Percentiles rank a stretch among this genome's conserved stretches.
Conservation (phyloP, 2,888 invertebrate species). For the Psylliodes chrysocephalus region DNA sequence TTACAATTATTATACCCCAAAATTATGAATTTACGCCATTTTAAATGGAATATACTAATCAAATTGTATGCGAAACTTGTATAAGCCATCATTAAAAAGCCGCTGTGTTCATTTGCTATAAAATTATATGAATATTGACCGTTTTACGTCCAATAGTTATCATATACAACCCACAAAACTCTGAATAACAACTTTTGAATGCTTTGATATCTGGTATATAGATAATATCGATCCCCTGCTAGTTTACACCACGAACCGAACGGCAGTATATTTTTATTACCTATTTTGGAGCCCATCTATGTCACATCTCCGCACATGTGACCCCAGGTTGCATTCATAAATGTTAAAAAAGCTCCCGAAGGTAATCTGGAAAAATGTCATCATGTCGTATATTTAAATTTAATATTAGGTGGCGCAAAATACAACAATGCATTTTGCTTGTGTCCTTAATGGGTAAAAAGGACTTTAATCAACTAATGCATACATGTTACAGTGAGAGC, state of each 20-base stretch:
- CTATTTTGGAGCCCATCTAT: constrained; percentile 61
- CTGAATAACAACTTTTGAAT: constrained; percentile 61
- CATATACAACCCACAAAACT: constrained; percentile 59
- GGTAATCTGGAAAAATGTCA: constrained; percentile 59
- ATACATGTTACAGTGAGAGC: too few relatives aligned
- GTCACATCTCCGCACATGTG: constrained; percentile 60
- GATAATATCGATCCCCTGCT: constrained; percentile 59
- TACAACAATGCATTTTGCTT: constrained; percentile 28
- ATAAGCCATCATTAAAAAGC: constrained; percentile 14
- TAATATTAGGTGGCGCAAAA: constrained; percentile 40
- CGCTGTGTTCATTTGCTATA: constrained; percentile 11
- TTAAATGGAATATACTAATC: background rate
- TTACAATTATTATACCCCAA: too few relatives aligned
- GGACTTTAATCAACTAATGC: constrained; percentile 5
- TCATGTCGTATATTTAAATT: constrained; percentile 53
- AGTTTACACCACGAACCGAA: constrained; percentile 56
- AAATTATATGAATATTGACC: constrained; percentile 44
- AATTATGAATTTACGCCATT: background rate
- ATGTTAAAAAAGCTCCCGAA: constrained; percentile 58
- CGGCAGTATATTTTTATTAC: constrained; percentile 63
- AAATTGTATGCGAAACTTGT: constrained; percentile 2
- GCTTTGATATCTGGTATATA: constrained; percentile 61
- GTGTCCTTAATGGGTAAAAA: background rate
- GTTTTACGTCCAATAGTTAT: constrained; percentile 56
- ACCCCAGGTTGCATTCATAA: constrained; percentile 60